Evolutionary conservation across 2,888 invertebrate species (phyloP).

Genomic region (Boloria selene): DNA sequence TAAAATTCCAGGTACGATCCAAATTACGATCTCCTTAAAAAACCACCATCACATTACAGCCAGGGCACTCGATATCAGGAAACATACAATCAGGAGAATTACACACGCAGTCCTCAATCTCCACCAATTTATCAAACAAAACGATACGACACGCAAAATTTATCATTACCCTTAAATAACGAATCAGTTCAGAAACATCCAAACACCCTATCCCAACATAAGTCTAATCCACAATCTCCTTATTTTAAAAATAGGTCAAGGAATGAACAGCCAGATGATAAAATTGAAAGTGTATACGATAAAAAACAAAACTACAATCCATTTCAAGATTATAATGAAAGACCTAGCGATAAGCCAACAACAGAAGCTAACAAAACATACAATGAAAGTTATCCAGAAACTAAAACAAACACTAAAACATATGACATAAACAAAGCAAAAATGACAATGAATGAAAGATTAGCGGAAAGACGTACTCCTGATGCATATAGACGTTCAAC

Average conservation of each 20-base stretch:
- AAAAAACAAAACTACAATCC: slow-evolving; percentile 67
- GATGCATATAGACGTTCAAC: slow-evolving; percentile 90
- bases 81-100: slow-evolving; percentile 75
- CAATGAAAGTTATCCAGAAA: slow-evolving; percentile 55
- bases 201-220: slow-evolving; percentile 57
- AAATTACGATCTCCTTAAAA: slow-evolving; percentile 79
- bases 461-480: slow-evolving; percentile 88
- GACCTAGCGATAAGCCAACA: slow-evolving; percentile 46
- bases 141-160: slow-evolving; percentile 75
- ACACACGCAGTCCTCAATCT: slow-evolving; percentile 77
- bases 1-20: slow-evolving; percentile 77
- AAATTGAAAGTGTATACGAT: slow-evolving; percentile 64
- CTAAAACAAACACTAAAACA: slow-evolving; percentile 49
- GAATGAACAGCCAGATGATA: slow-evolving; percentile 59
- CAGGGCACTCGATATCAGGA: slow-evolving; percentile 72
- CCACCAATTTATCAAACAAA: slow-evolving; percentile 69
- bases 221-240: slow-evolving; percentile 77
- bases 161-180: slow-evolving; percentile 73
- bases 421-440: slow-evolving; percentile 53
- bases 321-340: slow-evolving; percentile 63
- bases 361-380: slow-evolving; percentile 38
- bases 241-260: slow-evolving; percentile 75
- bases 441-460: slow-evolving; percentile 62
- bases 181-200: slow-evolving; percentile 69
- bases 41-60: slow-evolving; percentile 78